Conservation (phyloP, 2,113 vertebrate genomes). For the Erythrocebus patas region DNA sequence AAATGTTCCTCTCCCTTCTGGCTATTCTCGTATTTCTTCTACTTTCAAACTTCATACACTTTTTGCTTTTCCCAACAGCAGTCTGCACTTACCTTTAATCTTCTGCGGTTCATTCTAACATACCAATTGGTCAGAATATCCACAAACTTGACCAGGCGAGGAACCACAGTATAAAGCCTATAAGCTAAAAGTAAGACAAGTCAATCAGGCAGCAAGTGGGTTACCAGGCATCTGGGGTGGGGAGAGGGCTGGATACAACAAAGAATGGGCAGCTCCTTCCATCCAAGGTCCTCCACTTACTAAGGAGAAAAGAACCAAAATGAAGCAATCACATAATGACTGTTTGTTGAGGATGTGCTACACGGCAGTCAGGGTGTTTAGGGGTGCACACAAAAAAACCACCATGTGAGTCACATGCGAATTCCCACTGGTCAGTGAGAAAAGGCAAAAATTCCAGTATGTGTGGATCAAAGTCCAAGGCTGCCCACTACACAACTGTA, state of each 20-base stretch:
- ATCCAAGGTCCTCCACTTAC: neutral
- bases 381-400: neutral
- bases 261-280: neutral
- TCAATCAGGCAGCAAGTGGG: neutral
- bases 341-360: neutral
- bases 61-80: neutral
- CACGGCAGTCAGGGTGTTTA: rapidly evolving
- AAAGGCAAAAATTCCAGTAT: neutral
- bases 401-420: neutral
- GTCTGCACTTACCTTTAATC: conserved; percentile 90
- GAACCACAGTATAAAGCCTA: conserved; percentile 95
- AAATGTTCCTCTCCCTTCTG: neutral
- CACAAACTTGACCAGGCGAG: conserved; percentile 96
- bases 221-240: too few relatives aligned
- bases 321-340: neutral
- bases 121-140: conserved; percentile 99
- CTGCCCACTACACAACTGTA: neutral
- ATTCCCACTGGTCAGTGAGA: neutral
- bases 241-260: neutral
- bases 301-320: neutral
- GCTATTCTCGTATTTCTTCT: neutral
- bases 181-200: conserved; percentile 86
- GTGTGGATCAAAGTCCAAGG: too few relatives aligned
- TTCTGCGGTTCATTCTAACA: conserved; percentile 95
- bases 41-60: neutral